These are phyloP conservation scores for Drosophila orosa DNA, from an alignment of 1,140 invertebrate genomes.

Conservation along the genomic window DNA sequence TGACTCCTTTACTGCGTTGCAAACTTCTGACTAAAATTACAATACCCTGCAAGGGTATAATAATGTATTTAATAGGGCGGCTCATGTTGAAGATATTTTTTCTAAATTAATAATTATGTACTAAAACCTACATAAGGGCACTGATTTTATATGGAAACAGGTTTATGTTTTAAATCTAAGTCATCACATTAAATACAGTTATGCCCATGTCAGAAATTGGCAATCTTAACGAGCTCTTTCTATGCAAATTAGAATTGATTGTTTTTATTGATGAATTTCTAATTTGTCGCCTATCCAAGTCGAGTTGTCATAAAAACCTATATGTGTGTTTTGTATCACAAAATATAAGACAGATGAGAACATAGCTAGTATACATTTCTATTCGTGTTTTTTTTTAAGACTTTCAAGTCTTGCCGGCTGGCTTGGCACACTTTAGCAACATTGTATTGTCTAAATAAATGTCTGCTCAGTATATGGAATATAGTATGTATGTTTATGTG, in stretches of 20 bases:
- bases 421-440: slow-evolving; percentile 65
- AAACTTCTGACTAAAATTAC: no score
- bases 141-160: slow-evolving; percentile 2
- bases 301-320: slow-evolving; percentile 25
- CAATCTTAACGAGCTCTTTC: slow-evolving; percentile 13
- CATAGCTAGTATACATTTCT: slow-evolving; percentile 1
- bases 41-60: no score
- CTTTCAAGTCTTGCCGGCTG: slow-evolving; percentile 14
- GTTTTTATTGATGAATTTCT: slow-evolving; percentile 62
- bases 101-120: not conserved
- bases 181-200: slow-evolving; percentile 15
- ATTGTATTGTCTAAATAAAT: slow-evolving; percentile 49
- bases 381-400: not conserved
- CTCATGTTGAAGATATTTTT: not conserved
- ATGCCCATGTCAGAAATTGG: slow-evolving; percentile 21
- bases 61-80: not conserved
- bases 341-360: slow-evolving; percentile 29
- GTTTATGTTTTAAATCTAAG: slow-evolving; percentile 7
- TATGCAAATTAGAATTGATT: slow-evolving; percentile 36
- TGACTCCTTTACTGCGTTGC: no score
- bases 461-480: slow-evolving; percentile 21
- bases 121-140: not conserved
- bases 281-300: slow-evolving; percentile 25
- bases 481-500: slow-evolving; percentile 26
- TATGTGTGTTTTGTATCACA: slow-evolving; percentile 7